These are phyloP conservation scores for Microcebus jonahi DNA, from an alignment of 2,113 vertebrate genomes.

Conservation along the genomic window DNA sequence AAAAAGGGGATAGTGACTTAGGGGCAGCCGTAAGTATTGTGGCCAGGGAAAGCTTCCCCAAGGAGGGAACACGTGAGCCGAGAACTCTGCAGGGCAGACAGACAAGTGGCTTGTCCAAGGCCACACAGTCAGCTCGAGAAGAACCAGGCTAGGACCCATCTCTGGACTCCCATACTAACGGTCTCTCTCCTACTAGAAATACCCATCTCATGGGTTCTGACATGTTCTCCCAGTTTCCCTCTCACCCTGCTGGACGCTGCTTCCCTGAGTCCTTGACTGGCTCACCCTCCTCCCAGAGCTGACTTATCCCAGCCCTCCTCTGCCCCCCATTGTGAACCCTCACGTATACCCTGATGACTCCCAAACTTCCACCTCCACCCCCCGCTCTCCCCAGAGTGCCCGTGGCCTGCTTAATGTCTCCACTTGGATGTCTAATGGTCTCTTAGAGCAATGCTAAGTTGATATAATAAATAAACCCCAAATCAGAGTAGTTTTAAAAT, in stretches of 20 bases:
- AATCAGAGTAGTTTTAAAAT: not conserved
- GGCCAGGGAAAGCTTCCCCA: not conserved
- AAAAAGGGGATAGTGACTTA: not conserved
- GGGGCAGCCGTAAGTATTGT: not conserved
- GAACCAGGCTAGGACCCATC: not conserved
- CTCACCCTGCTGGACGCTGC: not conserved
- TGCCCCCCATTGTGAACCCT: too few relatives aligned
- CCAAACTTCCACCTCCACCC: not conserved
- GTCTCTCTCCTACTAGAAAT: not conserved
- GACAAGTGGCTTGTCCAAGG: not conserved
- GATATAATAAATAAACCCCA: not conserved
- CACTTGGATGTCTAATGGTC: not conserved
- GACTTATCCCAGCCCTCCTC: not conserved
- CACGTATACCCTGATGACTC: not conserved
- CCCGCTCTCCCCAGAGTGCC: not conserved
- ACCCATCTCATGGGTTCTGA: not conserved
- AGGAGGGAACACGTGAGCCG: not conserved
- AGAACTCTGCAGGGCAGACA: not conserved
- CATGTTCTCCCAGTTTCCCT: not conserved
- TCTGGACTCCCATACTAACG: not conserved
- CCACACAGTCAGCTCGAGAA: not conserved
- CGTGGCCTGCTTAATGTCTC: not conserved
- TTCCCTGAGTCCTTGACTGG: not conserved
- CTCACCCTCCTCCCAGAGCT: not conserved
- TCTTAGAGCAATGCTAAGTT: not conserved